Evolutionary conservation across 2,113 vertebrate genomes (phyloP), one percentile per base, ranked within the genome.

Genomic region (Hystrix cristata): DNA sequence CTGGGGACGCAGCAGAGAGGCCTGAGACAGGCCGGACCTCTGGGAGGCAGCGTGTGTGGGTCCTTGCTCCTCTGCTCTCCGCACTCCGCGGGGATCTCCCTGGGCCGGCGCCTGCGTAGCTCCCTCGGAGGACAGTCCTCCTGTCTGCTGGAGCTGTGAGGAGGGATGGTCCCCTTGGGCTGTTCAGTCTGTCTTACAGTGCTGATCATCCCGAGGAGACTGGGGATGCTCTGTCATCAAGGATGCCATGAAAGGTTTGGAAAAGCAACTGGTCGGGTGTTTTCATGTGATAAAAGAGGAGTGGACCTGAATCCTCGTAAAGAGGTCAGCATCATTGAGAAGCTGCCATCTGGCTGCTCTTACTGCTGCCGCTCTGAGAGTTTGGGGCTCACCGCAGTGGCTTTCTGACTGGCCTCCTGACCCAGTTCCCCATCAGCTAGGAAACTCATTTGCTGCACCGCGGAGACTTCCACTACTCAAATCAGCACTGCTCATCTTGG

Each of bases 101-200:
- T 0, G 3, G 57, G 8, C 48, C 60, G 48, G 18, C 4, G 38
- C 9, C 6, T 3, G 9, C 0, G 9, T 0, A 85, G 5, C 15
- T 12, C 29, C n/a, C 31, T n/a, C n/a, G 14, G 27, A 25, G 60
- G 15, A 27, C 8, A 59, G 8, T 1, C 27, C 19, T 87, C 51
- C n/a, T 4, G 19, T 46, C 43, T 71, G 71, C 55, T 46, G 34
- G 64, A 72, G 21, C 46, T n/a, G 62, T 46, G 46, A 46, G 14
- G 0, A 13, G 21, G 67, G 38, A 46, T 7, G 23, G 25, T 7
- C 16, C 29, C 34, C 57, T 27, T 38, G 4, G 11, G n/a, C 34
- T 85, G 1, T 9, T 72, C 31, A 14, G 4, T 48, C 62, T 87
- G 34, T 59, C 38, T 46, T 38, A 38, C 34, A 29, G 11, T 25